Evolutionary conservation across 2,888 invertebrate species (phyloP), one percentile per base, ranked within the genome.

Genomic region (Cylindroiulus punctatus): DNA sequence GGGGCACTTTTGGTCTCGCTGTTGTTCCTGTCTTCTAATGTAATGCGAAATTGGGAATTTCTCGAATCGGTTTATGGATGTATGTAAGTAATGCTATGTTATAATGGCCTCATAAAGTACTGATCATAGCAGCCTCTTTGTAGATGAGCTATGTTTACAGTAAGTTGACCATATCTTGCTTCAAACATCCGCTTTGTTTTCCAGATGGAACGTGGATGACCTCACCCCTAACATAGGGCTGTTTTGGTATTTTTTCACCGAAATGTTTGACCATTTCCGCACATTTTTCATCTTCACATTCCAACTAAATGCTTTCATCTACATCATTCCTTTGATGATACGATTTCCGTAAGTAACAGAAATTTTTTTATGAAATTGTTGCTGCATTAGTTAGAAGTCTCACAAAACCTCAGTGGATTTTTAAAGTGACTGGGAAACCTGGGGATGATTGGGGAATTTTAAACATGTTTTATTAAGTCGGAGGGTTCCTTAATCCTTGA

Each of bases 161-260:
- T n/a, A n/a, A n/a, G n/a, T n/a, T n/a, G n/a, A n/a, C n/a, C n/a
- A n/a, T n/a, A n/a, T n/a, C n/a, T n/a, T n/a, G n/a, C n/a, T n/a
- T n/a, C n/a, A n/a, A n/a, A n/a, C n/a, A n/a, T n/a, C n/a, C n/a
- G n/a, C n/a, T 17, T 42, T 36, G 3, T 40, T 84, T 91, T 94
- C 91, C 92, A 97, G 97, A 90, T 93, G 98, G 88, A 94, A 94
- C 26, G 97, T 98, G 85, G 96, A 97, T 1, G 99, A 99, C 91
- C 92, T 99, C 88, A 96, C 96, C 89, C 99, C 99, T 36, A 99
- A 99, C 90, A 96, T 98, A 89, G 99, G 99, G 0, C 92, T 99
- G 0, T 99, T 98, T 91, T 99, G 99, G 99, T 99, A 99, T 90
- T 99, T 99, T 92, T 99, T 99, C 91, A 98, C 98, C 0, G 99